Evolutionary conservation across 2,888 invertebrate genomes (phyloP), one percentile per base, ranked within the genome.

Genomic region (Muschampia plurimacula): DNA sequence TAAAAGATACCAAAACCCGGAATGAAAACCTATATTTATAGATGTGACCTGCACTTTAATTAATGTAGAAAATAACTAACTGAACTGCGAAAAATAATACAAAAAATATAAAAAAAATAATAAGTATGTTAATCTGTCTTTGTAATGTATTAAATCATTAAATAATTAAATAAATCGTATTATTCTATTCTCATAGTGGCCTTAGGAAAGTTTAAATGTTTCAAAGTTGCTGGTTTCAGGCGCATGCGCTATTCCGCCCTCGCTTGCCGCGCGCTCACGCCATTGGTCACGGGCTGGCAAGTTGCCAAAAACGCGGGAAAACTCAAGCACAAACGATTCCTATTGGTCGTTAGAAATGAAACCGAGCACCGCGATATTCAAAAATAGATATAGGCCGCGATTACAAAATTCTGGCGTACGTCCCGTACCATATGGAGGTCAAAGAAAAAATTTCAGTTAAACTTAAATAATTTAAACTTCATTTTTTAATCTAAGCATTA

Each of bases 331-430:
- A 84, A 81, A 80, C 78, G 74, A 77, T 80, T 86, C 80, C 88
- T 82, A 93, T 93, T 92, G 93, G 92, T 78, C 77, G 79, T 80
- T 83, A 82, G 75, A 84, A 85, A 82, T 88, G 92, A 86, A 93
- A 93, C 90, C 91, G 87, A 92, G 93, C 93, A 93, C 93, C 93
- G 93, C 93, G 90, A 86, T 91, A 91, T 93, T 93, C 90, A 90
- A 94, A 93, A 93, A 94, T 94, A 94, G 93, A 93, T 84, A 82
- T 83, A 74, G 81, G 80, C 82, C 81, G 76, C 77, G 80, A 82
- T 86, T 87, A 86, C 83, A 83, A 86, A 86, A 85, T 82, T 65
- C 73, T 70, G 70, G 67, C 75, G 67, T 66, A 68, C 66, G 68
- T 70, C 73, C 72, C 70, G 66, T 46, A 69, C 22, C 64, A 22